Percentiles rank a stretch among this genome's conserved stretches.
These are phyloP conservation scores for Scelioninae gen. 1 DNA, from an alignment of 2,888 invertebrate genomes.

Conservation along the genomic window DNA sequence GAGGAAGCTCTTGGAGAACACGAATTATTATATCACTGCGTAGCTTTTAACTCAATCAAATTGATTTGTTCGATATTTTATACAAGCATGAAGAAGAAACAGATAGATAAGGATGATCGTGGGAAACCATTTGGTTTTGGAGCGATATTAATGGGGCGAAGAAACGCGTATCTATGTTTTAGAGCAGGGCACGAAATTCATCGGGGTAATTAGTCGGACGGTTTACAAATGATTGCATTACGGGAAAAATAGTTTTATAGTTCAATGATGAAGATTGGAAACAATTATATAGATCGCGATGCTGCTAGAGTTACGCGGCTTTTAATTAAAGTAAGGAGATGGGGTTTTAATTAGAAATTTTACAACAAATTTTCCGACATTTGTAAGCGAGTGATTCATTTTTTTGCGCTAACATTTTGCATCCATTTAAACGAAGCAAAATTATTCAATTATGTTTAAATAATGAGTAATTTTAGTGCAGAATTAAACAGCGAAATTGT, in stretches of 20 bases:
- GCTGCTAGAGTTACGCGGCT: neutral
- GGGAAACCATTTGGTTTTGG: too few species aligned
- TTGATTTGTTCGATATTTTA: constrained; percentile 24
- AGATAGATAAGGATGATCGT: too few species aligned
- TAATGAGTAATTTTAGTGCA: neutral
- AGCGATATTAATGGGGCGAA: too few species aligned
- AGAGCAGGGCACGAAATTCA: constrained; percentile 9
- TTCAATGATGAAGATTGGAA: constrained; percentile 29
- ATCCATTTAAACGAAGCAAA: too few species aligned
- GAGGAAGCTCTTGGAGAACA: constrained; percentile 50
- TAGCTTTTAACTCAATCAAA: constrained; percentile 22
- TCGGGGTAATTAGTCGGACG: constrained; percentile 16
- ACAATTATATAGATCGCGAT: constrained; percentile 6
- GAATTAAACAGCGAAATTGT: neutral
- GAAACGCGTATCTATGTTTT: constrained; percentile 26
- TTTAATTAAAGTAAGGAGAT: constrained; percentile 18
- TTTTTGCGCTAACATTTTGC: neutral
- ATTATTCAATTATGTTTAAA: neutral
- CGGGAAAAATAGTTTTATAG: constrained; percentile 21
- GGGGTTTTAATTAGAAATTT: constrained; percentile 16
- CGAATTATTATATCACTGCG: constrained; percentile 56
- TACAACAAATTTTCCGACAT: constrained; percentile 11
- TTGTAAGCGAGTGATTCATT: neutral
- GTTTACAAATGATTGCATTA: constrained; percentile 28
- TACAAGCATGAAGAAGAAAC: too few species aligned